These are phyloP conservation scores for Hydriomena furcata DNA, from an alignment of 2,888 invertebrate genomes.

Conservation along the genomic window DNA sequence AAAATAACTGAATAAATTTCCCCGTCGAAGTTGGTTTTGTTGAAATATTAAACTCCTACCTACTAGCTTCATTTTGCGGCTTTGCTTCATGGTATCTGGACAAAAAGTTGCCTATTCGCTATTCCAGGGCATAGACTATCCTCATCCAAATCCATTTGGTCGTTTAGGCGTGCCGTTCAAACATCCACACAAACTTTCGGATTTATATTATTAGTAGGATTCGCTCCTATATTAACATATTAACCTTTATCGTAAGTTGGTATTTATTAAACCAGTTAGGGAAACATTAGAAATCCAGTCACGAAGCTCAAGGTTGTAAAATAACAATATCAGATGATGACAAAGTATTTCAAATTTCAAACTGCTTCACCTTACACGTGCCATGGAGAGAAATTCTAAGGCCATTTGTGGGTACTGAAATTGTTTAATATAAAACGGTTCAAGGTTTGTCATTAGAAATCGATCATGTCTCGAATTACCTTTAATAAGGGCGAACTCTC, in stretches of 20 bases:
- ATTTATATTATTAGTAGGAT: too few species aligned
- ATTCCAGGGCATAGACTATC: too few species aligned
- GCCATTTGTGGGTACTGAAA: conserved; percentile 16
- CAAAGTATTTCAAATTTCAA: conserved; percentile 5
- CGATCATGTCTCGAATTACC: conserved; percentile 59
- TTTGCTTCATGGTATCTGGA: too few species aligned
- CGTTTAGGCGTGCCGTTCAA: too few species aligned
- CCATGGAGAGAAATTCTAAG: conserved; percentile 21
- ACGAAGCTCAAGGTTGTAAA: neutral
- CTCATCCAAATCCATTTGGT: too few species aligned
- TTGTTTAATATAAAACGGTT: conserved; percentile 31
- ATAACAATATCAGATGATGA: conserved; percentile 15
- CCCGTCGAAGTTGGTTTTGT: too few species aligned
- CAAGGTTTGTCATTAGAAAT: conserved; percentile 71
- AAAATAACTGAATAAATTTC: too few species aligned
- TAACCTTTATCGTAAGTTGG: neutral
- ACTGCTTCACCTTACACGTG: conserved; percentile 27
- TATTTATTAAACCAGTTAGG: neutral
- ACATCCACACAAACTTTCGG: too few species aligned
- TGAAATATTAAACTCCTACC: too few species aligned
- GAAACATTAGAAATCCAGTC: neutral
- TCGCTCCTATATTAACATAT: too few species aligned
- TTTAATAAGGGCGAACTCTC: conserved; percentile 65
- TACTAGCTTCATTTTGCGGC: too few species aligned
- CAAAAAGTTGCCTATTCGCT: too few species aligned